phyloP scores from a whole-genome alignment of 2,113 vertebrate species.

The Bucco capensis region DNA sequence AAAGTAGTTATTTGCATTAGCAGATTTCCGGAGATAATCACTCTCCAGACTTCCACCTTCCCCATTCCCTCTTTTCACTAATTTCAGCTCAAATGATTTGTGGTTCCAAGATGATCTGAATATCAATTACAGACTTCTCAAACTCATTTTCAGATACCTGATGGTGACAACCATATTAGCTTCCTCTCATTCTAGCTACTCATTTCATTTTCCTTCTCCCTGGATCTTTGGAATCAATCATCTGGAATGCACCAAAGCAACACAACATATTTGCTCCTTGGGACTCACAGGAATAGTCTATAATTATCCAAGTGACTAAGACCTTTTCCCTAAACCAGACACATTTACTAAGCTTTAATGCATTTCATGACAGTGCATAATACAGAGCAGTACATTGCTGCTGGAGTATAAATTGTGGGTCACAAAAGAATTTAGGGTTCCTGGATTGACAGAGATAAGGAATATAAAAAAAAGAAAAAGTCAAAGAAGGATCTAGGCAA shows the following conservation, averaged over 20 bases:
- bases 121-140: not conserved
- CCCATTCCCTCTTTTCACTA: not conserved
- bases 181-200: not conserved
- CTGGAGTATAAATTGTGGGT: not conserved
- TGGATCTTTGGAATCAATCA: not conserved
- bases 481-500: slow-evolving; percentile 11
- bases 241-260: not conserved
- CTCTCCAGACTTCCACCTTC: not conserved
- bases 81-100: not conserved
- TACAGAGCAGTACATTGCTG: not conserved
- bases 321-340: not conserved
- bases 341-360: not conserved
- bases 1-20: not conserved
- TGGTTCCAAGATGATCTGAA: not conserved
- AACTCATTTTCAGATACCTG: not conserved
- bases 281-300: not conserved
- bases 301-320: not conserved
- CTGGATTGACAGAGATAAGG: not conserved
- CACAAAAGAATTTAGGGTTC: not conserved
- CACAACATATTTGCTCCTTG: not conserved
- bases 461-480: not conserved
- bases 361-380: not conserved
- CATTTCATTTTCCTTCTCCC: not conserved
- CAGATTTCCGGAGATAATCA: not conserved
- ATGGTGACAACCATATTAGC: not conserved